Conservation (phyloP, 2,797 vertebrate genomes). For the Muscicapa comitata region DNA sequence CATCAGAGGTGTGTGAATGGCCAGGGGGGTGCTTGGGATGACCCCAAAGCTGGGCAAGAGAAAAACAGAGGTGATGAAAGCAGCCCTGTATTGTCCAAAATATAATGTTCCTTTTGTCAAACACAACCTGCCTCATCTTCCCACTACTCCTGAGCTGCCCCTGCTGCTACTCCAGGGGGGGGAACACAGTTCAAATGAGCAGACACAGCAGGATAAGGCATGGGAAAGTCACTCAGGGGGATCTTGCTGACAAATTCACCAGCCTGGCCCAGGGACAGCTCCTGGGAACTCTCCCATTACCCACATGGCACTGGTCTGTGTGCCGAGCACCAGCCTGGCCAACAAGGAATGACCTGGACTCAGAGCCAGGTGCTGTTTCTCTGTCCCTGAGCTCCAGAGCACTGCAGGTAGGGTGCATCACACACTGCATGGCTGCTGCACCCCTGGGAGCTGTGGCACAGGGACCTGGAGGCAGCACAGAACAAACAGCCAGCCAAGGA, state of each 20-base stretch:
- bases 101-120: not conserved
- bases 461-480: not conserved
- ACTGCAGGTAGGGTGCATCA: not conserved
- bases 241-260: not conserved
- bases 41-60: conserved; percentile 85
- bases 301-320: not conserved
- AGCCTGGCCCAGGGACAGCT: not conserved
- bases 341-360: not conserved
- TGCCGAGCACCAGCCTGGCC: not conserved
- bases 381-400: not conserved
- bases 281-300: not conserved
- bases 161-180: not conserved
- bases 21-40: conserved; percentile 92
- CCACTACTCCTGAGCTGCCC: not conserved
- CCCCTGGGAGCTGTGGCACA: not conserved
- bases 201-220: not conserved
- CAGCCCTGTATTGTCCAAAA: not conserved
- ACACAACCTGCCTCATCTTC: not conserved
- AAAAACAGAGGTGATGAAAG: not conserved
- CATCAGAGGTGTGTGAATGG: conserved; percentile 95
- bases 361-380: not conserved
- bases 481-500: not conserved
- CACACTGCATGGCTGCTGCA: not conserved
- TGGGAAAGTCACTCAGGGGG: not conserved
- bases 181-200: not conserved